Percentiles rank a stretch among this genome's conserved stretches.
Evolutionary conservation across 1,140 invertebrate genomes (phyloP).

Genomic region (Thaumatotibia leucotreta): DNA sequence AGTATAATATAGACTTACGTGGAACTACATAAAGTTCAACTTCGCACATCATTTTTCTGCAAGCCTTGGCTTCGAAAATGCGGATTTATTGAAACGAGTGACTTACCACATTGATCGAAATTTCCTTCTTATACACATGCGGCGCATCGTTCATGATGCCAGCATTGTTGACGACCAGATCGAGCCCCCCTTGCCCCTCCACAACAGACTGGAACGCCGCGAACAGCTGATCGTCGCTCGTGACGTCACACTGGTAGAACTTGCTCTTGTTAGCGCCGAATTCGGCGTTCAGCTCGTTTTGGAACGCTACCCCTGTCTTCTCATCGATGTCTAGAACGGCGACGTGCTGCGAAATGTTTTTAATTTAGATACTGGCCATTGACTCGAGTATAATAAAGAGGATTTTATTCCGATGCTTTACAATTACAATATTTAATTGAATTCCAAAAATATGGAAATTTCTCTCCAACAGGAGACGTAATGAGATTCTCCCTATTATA

Average conservation of each 20-base stretch:
- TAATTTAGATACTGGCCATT: not conserved
- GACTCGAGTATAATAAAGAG: too few relatives aligned
- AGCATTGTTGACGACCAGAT: constrained; percentile 80
- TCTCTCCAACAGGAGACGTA: too few relatives aligned
- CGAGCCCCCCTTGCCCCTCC: constrained; percentile 72
- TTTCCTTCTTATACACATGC: constrained; percentile 25
- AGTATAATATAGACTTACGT: too few relatives aligned
- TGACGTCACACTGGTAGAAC: constrained; percentile 78
- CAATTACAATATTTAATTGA: too few relatives aligned
- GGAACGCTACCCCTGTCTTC: constrained; percentile 8
- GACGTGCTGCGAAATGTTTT: not conserved
- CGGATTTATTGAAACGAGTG: too few relatives aligned
- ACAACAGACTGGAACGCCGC: constrained; percentile 76
- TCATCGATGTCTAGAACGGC: constrained; percentile 4
- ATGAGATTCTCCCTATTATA: too few relatives aligned
- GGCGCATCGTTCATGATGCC: constrained; percentile 43
- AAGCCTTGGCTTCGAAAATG: too few relatives aligned
- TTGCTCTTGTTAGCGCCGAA: constrained; percentile 24
- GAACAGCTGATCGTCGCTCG: constrained; percentile 76
- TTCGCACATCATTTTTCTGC: too few relatives aligned
- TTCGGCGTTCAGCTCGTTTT: constrained; percentile 20
- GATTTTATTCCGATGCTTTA: too few relatives aligned
- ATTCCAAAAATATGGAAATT: too few relatives aligned
- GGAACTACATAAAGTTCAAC: too few relatives aligned
- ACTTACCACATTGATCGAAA: constrained; percentile 29